These are phyloP conservation scores for Drosophila helvetica DNA, from an alignment of 2,888 invertebrate genomes.

Conservation along the genomic window DNA sequence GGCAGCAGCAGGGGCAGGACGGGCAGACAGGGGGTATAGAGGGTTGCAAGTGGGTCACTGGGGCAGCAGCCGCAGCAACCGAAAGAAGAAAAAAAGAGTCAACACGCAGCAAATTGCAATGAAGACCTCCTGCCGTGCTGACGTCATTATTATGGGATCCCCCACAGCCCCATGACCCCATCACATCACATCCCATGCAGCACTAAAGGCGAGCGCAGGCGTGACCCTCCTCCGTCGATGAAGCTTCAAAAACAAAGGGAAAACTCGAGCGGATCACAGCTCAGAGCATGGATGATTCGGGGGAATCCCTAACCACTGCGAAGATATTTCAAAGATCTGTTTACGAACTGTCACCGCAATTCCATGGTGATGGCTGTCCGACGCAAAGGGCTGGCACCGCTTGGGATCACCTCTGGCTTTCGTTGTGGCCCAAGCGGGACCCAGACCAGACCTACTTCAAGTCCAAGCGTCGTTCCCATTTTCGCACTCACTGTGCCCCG, in stretches of 20 bases:
- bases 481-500: constrained; percentile 25
- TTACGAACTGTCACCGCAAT: too few relatives aligned
- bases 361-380: too few relatives aligned
- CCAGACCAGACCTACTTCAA: constrained; percentile 17
- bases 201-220: background rate
- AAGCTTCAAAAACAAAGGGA: background rate
- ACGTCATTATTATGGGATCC: constrained; percentile 47
- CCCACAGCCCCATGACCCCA: constrained; percentile 3
- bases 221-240: background rate
- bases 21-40: background rate
- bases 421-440: background rate
- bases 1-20: background rate
- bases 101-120: constrained; percentile 42
- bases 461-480: constrained; percentile 35
- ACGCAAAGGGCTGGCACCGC: background rate
- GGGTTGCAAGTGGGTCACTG: constrained; percentile 69
- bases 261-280: too few relatives aligned
- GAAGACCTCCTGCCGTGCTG: constrained; percentile 54
- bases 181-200: background rate
- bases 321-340: background rate
- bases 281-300: too few relatives aligned
- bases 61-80: constrained; percentile 63
- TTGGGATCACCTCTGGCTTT: constrained; percentile 5
- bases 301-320: too few relatives aligned
- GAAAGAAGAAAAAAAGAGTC: constrained; percentile 16